phyloP scores from a whole-genome alignment of 2,797 vertebrate genomes.

The Oophaga sylvatica region DNA sequence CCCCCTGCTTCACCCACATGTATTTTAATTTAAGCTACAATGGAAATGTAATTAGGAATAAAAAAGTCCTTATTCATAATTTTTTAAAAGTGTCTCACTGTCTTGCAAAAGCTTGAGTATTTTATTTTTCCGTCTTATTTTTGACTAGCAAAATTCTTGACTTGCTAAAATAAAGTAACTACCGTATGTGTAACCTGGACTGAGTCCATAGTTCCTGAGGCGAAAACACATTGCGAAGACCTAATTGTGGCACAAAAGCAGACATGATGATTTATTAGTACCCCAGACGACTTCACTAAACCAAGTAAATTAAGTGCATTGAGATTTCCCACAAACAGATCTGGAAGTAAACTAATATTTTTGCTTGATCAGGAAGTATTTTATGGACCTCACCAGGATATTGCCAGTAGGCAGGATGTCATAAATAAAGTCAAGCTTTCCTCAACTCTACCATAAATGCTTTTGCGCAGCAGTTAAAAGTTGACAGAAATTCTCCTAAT shows the following conservation, averaged over 20 bases:
- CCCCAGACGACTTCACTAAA: constrained; percentile 37
- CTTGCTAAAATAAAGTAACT: background rate
- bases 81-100: background rate
- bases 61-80: background rate
- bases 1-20: too few relatives aligned
- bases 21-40: too few relatives aligned
- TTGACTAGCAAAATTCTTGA: background rate
- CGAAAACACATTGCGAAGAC: background rate
- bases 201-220: background rate
- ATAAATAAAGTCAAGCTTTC: constrained; percentile 43
- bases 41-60: too few relatives aligned
- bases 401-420: constrained; percentile 34
- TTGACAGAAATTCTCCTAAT: constrained; percentile 53
- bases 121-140: background rate
- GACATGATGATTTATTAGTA: background rate
- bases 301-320: constrained; percentile 34
- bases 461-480: constrained; percentile 47
- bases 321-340: constrained; percentile 3
- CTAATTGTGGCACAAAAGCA: background rate
- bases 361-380: constrained; percentile 52
- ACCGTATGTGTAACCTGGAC: background rate
- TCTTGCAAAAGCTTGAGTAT: background rate
- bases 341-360: constrained; percentile 34
- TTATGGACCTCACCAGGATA: constrained; percentile 41
- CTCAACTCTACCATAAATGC: constrained; percentile 36